Base-by-base conservation (phyloP, 2,888 invertebrate species). In the Myathropa florea region DNA sequence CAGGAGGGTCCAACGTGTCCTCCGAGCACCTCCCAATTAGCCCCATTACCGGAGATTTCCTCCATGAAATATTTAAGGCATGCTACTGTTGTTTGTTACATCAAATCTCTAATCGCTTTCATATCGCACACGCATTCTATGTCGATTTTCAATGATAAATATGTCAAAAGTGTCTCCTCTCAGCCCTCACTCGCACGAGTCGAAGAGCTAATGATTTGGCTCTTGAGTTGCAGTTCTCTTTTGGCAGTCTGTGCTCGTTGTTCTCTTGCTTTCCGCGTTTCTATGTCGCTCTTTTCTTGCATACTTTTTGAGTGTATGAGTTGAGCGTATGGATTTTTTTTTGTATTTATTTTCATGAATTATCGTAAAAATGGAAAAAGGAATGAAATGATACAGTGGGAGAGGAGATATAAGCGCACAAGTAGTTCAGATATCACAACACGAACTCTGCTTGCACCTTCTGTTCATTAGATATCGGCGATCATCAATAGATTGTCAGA, bases 271-370 rank as follows among this genome's bases (percentile, higher is more conserved):
- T 46, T 18, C 7, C 46, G 18, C 46, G 18, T 7, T 46, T 46
- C 46, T 46, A 46, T 46, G 46, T 46, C 33, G 33, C 33, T 33
- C 33, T 33, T 33, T 33, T 10, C 1, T 9, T 33, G 6, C 33
- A 6, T 6, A 7, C 10, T 7, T 33, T 14, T 7, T 23, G 55
- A 33, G 36, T n/a, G 46, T 55, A 39, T 78, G 78, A 36, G 59
- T 65, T 60, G 65, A 73, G 33, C 12, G 61, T 60, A 63, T 64
- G 46, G 46, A 65, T 76, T 59, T 77, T 79, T 80, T 80, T 71
- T 72, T 67, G 60, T 53, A 73, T 80, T 67, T 67, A 67, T 72
- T 79, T 72, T 79, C 59, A 72, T 67, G 65, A 65, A 64, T 79
- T 79, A 79, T 79, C 64, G 79, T 57, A 67, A 72, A 79, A 65